phyloP scores from a whole-genome alignment of 2,888 invertebrate genomes.

The Drosophila anomelani region DNA sequence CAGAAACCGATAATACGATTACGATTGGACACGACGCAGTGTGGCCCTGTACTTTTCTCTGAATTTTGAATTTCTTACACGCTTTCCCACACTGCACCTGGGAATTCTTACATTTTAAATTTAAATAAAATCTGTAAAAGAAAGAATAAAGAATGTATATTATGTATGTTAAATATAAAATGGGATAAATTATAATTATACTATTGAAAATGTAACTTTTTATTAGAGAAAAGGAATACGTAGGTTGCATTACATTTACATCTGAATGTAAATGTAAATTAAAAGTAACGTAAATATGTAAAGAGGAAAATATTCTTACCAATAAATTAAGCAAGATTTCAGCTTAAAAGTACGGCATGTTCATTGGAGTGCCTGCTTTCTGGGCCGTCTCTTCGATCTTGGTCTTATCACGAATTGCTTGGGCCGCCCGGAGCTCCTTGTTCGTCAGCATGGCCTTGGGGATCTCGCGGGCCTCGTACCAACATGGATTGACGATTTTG shows the following conservation, averaged over 20 bases:
- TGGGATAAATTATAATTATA: neutral
- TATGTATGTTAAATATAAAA: neutral
- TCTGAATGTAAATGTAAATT: neutral
- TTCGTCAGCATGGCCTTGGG: slow-evolving; percentile 44
- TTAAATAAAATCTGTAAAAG: neutral
- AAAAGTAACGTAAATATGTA: neutral
- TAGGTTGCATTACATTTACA: too few relatives aligned
- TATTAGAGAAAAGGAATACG: too few relatives aligned
- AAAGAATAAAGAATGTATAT: neutral
- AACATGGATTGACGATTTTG: slow-evolving; percentile 53
- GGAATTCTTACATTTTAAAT: too few relatives aligned
- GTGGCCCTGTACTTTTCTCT: too few relatives aligned
- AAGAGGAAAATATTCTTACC: slow-evolving; percentile 1
- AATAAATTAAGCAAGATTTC: neutral
- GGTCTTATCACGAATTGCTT: neutral
- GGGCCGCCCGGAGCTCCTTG: neutral
- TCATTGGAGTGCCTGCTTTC: neutral
- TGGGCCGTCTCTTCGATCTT: neutral
- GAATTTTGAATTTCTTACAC: neutral
- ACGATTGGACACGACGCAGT: neutral
- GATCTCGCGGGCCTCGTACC: slow-evolving; percentile 54
- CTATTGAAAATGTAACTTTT: neutral
- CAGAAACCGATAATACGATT: slow-evolving; percentile 8
- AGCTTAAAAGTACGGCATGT: neutral
- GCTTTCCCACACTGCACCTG: neutral